phyloP scores from a whole-genome alignment of 2,888 invertebrate species.

The Gandaritis pyraliata region DNA sequence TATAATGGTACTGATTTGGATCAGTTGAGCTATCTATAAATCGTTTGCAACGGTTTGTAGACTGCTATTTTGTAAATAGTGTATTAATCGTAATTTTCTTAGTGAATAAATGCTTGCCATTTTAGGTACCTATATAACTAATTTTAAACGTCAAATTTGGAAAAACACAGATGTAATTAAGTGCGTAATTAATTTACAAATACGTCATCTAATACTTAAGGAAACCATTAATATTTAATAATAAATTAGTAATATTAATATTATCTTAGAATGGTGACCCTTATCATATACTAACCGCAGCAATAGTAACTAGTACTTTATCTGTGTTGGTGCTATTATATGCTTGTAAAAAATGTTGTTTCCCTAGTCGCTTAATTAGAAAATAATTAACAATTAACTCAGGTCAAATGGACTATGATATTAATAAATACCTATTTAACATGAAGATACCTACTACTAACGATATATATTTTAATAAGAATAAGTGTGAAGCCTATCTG shows the following conservation, averaged over 20 bases:
- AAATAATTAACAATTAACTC: conserved; percentile 23
- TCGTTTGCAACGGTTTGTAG: too few relatives aligned
- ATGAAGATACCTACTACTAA: not conserved
- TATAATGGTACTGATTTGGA: too few relatives aligned
- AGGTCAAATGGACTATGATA: conserved; percentile 8
- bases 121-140: too few relatives aligned
- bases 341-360: conserved; percentile 25
- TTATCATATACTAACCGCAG: conserved; percentile 15
- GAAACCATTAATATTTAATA: conserved; percentile 10
- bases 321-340: conserved; percentile 2
- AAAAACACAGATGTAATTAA: too few relatives aligned
- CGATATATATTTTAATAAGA: too few relatives aligned
- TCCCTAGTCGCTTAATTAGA: conserved; percentile 24
- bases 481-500: too few relatives aligned
- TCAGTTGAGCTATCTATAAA: too few relatives aligned
- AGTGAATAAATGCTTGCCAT: too few relatives aligned
- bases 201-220: conserved; percentile 2
- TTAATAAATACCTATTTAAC: conserved; percentile 5
- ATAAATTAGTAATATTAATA: conserved; percentile 1
- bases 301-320: conserved; percentile 1
- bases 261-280: conserved; percentile 3
- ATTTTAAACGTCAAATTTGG: too few relatives aligned
- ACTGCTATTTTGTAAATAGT: too few relatives aligned
- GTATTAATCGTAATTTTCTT: too few relatives aligned
- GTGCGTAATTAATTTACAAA: too few relatives aligned